Percentiles rank a stretch among this genome's conserved stretches.
Conservation (phyloP, 1,140 invertebrate species). For the Drosophila punjabiensis region DNA sequence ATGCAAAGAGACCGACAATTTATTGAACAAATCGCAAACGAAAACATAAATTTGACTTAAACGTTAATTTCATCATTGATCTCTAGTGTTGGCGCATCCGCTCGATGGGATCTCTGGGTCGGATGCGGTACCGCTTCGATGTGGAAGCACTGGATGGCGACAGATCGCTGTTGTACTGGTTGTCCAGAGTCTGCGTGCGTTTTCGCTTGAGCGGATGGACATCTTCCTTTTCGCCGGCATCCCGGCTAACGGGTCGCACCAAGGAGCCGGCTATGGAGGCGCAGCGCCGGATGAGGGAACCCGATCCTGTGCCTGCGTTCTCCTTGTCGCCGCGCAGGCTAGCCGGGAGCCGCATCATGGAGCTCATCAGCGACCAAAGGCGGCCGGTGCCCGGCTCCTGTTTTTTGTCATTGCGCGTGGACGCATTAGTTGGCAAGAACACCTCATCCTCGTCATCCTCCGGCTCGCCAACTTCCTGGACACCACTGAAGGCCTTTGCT, state of each 20-base stretch:
- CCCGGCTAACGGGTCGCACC: conserved; percentile 54
- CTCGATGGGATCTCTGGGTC: conserved; percentile 72
- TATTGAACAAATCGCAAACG: conserved; percentile 18
- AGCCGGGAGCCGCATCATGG: conserved; percentile 72
- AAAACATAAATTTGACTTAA: conserved; percentile 22
- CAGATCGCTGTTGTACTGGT: conserved; percentile 42
- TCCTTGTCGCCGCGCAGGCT: conserved; percentile 45
- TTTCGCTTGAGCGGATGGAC: conserved; percentile 71
- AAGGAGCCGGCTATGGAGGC: conserved; percentile 80
- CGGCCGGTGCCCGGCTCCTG: conserved; percentile 45
- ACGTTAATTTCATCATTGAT: background rate
- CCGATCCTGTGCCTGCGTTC: conserved; percentile 42
- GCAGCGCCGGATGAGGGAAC: conserved; percentile 72
- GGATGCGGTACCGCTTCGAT: conserved; percentile 77
- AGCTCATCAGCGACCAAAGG: conserved; percentile 73
- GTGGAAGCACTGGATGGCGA: conserved; percentile 58
- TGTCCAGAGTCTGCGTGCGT: conserved; percentile 75
- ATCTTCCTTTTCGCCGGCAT: conserved; percentile 32
- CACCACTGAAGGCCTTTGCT: conserved; percentile 47
- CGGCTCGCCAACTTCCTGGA: conserved; percentile 38
- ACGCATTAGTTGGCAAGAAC: conserved; percentile 59
- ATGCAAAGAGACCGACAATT: conserved; percentile 15
- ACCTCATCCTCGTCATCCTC: conserved; percentile 66
- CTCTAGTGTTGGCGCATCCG: conserved; percentile 64
- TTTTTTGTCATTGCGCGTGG: conserved; percentile 64